Percentiles rank a stretch among this genome's conserved stretches.
phyloP scores from a whole-genome alignment of 2,797 vertebrate genomes.

The Urosaurus nigricauda region DNA sequence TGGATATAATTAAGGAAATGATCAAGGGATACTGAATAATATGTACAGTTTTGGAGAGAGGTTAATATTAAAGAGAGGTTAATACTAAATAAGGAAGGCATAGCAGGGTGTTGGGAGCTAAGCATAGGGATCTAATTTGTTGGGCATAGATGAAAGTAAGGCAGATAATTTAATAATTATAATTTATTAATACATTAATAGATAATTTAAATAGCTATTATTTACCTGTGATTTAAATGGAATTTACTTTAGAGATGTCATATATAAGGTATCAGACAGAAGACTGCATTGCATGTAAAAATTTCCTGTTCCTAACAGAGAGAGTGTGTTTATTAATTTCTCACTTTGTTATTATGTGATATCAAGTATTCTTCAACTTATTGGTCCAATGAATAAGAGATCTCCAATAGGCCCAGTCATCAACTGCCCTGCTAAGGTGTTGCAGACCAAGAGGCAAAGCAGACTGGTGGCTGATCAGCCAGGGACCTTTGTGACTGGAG shows the following conservation, averaged over 20 bases:
- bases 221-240: not conserved
- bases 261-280: not conserved
- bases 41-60: not conserved
- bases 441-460: too few species aligned
- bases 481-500: too few species aligned
- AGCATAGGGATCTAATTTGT: not conserved
- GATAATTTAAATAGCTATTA: not conserved
- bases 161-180: too few species aligned
- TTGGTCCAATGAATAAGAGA: too few species aligned
- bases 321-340: not conserved
- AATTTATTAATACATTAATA: too few species aligned
- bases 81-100: not conserved
- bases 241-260: not conserved
- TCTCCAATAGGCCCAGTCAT: too few species aligned
- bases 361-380: too few species aligned
- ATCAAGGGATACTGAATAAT: not conserved
- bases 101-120: not conserved
- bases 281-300: not conserved
- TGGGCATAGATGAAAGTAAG: not conserved
- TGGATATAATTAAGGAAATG: not conserved
- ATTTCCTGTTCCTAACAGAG: conserved; percentile 36
- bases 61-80: not conserved
- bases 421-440: too few species aligned
- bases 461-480: too few species aligned
- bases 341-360: too few species aligned